Evolutionary conservation across 2,797 vertebrate genomes (phyloP), one percentile per base, ranked within the genome.

Genomic region (Simalia tracyae): DNA sequence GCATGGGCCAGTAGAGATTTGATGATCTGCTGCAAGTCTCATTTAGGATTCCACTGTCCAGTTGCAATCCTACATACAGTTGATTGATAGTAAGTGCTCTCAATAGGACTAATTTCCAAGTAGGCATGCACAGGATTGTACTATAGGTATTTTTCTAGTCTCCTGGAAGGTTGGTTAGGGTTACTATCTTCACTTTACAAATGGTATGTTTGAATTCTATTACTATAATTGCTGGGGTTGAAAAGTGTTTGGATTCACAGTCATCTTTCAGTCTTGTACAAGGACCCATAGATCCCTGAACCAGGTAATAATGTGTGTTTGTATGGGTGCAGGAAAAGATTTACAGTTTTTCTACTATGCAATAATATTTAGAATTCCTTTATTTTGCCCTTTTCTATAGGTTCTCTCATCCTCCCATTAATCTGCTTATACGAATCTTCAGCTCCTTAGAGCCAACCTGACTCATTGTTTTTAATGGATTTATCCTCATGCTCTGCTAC

Each of bases 391-490:
- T 50, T 56, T 42, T 19, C 57, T 22, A 87, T 68, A 42, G 56
- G 42, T 19, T 90, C 88, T 76, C 59, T 81, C 22, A 85, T 22
- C 64, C 61, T 86, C 66, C n/a, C 42, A 26, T 87, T 81, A 90
- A 90, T 87, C 76, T 81, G 57, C 84, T 90, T 90, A 90, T 81
- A 54, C 5, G 64, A 59, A 66, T 4, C 54, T 92, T 90, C 54
- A 90, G 84, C 89, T 56, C 54, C 68, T 92, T 66, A 88, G 50
- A 87, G 68, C 26, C 15, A 36, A 76, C 81, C 85, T 92, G 92
- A 92, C 89, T 92, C 92, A 92, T 92, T 81, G 68, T 12, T 90
- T 61, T 84, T 90, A 90, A 90, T 84, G 89, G 86, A 87, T 88
- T 90, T 87, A 88, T 57, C 59, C 85, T 90, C 92, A 84, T 84